Evolutionary conservation across 2,888 invertebrate genomes (phyloP), one percentile per base, ranked within the genome.

Genomic region (Stenurella melanura): DNA sequence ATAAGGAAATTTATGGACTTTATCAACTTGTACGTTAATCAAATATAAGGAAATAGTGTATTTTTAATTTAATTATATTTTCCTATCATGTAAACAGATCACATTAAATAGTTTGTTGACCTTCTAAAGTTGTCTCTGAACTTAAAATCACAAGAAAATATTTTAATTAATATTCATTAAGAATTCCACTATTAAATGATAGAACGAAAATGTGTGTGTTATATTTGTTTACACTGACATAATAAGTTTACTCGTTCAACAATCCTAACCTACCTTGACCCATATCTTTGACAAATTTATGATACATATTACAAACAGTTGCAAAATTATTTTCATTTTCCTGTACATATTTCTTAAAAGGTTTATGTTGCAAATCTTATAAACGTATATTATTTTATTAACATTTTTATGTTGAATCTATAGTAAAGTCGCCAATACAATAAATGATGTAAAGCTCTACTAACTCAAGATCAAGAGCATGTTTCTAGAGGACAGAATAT

Each of bases 21-120:
- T 64, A 64, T 42, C 42, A 12, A 18, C 61, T 18, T 42, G 19
- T 64, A n/a, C n/a, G 17, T 64, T 64, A 64, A 64, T 64, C 38
- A 64, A 64, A 64, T 64, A 21, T 38, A 17, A 42, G 17, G 64
- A 38, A 61, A 61, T 30, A 30, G 3, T 50, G 15, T 50, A 50
- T n/a, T 50, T n/a, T 15, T n/a, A 50, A 50, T 50, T 50, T 50
- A 4, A 50, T n/a, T 50, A 15, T n/a, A n/a, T n/a, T 50, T n/a
- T 12, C 50, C 50, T 50, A 50, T n/a, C 50, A n/a, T 50, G 50
- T 50, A n/a, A 50, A 50, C 12, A 50, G 50, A 50, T 50, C 50
- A n/a, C 50, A 50, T n/a, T 17, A 61, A 30, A 30, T 17, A 30
- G 61, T 61, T 61, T 30, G n/a, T 61, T 61, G 61, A 61, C 61